phyloP scores from a whole-genome alignment of 2,797 vertebrate genomes.

The Salarias fasciatus region DNA sequence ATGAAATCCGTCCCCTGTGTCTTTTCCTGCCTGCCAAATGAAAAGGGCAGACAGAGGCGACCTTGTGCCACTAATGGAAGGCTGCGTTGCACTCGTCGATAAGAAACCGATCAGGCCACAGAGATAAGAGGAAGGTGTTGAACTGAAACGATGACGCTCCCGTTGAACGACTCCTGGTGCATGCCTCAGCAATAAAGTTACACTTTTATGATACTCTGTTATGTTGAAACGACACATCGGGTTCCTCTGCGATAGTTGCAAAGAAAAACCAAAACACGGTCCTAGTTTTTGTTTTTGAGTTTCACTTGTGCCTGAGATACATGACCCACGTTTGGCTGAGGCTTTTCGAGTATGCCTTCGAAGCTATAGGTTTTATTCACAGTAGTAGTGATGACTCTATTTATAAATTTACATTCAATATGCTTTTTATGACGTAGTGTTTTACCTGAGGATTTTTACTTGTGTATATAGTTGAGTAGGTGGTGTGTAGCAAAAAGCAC shows the following conservation, averaged over 20 bases:
- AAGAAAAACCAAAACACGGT: too few species aligned
- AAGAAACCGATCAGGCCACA: constrained; percentile 20
- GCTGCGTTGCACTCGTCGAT: constrained; percentile 24
- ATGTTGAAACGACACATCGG: not conserved
- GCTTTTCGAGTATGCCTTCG: constrained; percentile 40
- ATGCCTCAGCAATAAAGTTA: constrained; percentile 64
- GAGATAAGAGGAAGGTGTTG: constrained; percentile 18
- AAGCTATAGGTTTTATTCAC: constrained; percentile 23
- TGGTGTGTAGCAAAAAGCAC: constrained; percentile 57
- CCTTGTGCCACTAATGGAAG: constrained; percentile 33
- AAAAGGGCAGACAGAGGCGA: constrained; percentile 35
- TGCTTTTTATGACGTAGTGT: constrained; percentile 48
- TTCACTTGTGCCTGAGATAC: constrained; percentile 65
- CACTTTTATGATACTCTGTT: constrained; percentile 22
- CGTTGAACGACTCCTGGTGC: constrained; percentile 31
- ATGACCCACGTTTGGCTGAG: constrained; percentile 48
- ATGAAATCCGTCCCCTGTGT: constrained; percentile 64
- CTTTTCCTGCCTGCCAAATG: constrained; percentile 52
- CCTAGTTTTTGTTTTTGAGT: constrained; percentile 44
- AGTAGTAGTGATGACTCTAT: constrained; percentile 22
- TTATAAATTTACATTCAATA: constrained; percentile 45
- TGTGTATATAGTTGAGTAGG: constrained; percentile 43
- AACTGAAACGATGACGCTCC: constrained; percentile 19
- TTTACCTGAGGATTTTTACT: constrained; percentile 60
- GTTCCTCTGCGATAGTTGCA: not conserved